Evolutionary conservation across 2,113 vertebrate species (phyloP).

Genomic region (Bos javanicus): DNA sequence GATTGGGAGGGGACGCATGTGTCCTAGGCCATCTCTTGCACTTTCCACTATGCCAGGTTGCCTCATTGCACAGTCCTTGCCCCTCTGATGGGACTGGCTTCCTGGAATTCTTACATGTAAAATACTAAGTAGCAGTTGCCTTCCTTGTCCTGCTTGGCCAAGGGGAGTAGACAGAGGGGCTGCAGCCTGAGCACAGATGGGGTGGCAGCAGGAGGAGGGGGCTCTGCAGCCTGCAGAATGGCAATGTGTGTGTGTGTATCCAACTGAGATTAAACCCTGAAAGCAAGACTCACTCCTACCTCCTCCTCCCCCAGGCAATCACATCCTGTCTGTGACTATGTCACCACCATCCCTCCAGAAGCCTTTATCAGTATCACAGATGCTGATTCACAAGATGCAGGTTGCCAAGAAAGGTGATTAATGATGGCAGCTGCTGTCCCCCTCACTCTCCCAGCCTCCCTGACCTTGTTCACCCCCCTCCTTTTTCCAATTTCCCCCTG

Average conservation of each 20-base stretch:
- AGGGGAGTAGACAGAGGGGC: slow-evolving; percentile 12
- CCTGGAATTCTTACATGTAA: neutral
- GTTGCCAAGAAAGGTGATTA: slow-evolving; percentile 50
- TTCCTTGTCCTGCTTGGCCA: slow-evolving; percentile 46
- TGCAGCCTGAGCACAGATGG: slow-evolving; percentile 64
- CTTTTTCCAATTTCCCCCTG: neutral
- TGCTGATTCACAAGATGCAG: slow-evolving; percentile 52
- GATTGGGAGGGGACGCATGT: neutral
- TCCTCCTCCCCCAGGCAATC: neutral
- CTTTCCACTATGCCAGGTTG: neutral
- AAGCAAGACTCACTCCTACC: neutral
- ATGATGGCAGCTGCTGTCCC: slow-evolving; percentile 40
- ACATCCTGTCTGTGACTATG: neutral
- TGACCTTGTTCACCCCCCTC: slow-evolving; percentile 11
- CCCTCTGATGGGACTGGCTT: neutral
- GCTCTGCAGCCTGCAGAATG: neutral
- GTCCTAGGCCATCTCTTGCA: neutral
- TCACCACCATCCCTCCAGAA: slow-evolving; percentile 9
- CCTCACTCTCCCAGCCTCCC: neutral
- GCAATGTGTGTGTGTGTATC: neutral
- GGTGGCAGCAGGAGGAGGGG: slow-evolving; percentile 63
- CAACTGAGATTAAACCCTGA: slow-evolving; percentile 16
- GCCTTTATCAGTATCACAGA: slow-evolving; percentile 50
- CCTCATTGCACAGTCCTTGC: neutral
- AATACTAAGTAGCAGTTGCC: slow-evolving; percentile 20